Conservation (phyloP, 2,888 invertebrate species). For the Blomia tropicalis region DNA sequence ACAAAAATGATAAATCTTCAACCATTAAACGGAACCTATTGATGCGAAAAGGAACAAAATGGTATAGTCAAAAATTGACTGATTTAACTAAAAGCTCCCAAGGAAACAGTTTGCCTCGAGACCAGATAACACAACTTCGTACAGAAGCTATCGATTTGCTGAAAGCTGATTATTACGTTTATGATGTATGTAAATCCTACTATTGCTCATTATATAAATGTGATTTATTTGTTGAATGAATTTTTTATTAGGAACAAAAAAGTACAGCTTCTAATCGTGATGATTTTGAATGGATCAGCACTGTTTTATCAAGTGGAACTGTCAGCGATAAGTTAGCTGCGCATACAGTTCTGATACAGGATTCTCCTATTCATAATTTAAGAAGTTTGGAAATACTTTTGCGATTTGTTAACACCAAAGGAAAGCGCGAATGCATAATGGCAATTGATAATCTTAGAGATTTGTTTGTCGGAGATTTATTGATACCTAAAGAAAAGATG, state of each 20-base stretch:
- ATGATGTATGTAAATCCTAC: not conserved
- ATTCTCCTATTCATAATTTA: conserved; percentile 63
- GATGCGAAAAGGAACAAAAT: not conserved
- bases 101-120: not conserved
- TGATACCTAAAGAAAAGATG: conserved; percentile 39
- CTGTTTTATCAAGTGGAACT: conserved; percentile 62
- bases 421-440: conserved; percentile 44
- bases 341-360: conserved; percentile 59
- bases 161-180: not conserved
- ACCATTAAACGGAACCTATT: not conserved
- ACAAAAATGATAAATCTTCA: too few species aligned
- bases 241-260: conserved; percentile 2
- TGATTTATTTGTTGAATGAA: not conserved
- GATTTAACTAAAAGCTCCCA: not conserved
- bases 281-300: conserved; percentile 59
- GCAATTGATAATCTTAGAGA: conserved; percentile 54
- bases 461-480: conserved; percentile 50
- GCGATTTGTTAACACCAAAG: conserved; percentile 55
- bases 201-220: not conserved
- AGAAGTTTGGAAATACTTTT: conserved; percentile 52
- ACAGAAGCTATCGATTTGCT: conserved; percentile 8
- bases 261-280: not conserved
- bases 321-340: conserved; percentile 71
- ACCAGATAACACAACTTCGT: not conserved
- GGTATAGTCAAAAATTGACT: not conserved